Percentiles rank a stretch among this genome's conserved stretches.
Conservation (phyloP, 2,888 invertebrate genomes). For the Rotaria macrura region DNA sequence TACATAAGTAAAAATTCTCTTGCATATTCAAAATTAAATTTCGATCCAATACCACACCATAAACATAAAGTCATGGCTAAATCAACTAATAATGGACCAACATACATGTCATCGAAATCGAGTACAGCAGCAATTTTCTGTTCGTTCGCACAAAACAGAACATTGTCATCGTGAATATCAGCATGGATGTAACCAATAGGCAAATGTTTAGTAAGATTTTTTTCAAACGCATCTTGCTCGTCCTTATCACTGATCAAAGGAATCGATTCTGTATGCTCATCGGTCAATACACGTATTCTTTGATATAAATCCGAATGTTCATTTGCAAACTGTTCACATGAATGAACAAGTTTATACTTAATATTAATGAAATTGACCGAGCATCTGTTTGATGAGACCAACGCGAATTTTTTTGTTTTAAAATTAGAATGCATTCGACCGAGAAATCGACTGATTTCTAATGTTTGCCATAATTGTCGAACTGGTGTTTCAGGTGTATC, state of each 20-base stretch:
- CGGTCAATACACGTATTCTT: not conserved
- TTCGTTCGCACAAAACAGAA: not conserved
- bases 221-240: not conserved
- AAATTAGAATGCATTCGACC: not conserved
- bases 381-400: not conserved
- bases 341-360: not conserved
- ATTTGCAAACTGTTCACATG: not conserved
- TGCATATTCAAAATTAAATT: not conserved
- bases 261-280: not conserved
- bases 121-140: not conserved
- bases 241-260: not conserved
- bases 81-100: not conserved
- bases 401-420: not conserved
- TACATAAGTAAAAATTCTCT: not conserved
- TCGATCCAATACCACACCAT: not conserved
- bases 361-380: not conserved
- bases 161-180: not conserved
- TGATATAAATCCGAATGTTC: not conserved
- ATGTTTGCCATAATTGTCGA: not conserved
- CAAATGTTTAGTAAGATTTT: not conserved
- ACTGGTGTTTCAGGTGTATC: not conserved
- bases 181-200: constrained; percentile 4
- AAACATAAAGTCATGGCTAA: not conserved
- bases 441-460: not conserved
- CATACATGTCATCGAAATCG: not conserved